Evolutionary conservation across 2,888 invertebrate species (phyloP), one percentile per base, ranked within the genome.

Genomic region (Ophioninae sp.): DNA sequence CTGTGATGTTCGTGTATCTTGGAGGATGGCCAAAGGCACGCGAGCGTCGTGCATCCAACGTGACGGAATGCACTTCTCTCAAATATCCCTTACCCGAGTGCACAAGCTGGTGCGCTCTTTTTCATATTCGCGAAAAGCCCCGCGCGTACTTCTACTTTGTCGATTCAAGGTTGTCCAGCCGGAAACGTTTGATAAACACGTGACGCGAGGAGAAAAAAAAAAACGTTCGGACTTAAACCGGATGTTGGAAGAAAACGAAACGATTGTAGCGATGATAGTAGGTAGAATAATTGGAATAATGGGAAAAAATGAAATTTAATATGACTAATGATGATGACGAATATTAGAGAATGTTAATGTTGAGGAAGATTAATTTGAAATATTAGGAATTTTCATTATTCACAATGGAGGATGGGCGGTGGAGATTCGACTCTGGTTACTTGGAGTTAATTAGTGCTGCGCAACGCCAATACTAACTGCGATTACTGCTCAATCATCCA

Each of bases 101-200:
- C 7, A 61, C 2, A 6, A 21, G 13, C 56, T 30, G 79, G 20
- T 6, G 23, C 37, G 61, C 5, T 39, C n/a, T 23, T 64, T 57
- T 72, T 72, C 74, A 65, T 30, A 2, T 30, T 50, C 39, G 41
- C 56, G 59, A 23, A 37, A 69, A 7, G n/a, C 37, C 62, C 44
- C n/a, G 56, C 70, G 64, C 56, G 62, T 72, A n/a, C n/a, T 50
- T 78, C 62, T 77, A 57, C 57, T 57, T 72, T 21, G 41, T 21
- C 39, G 44, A 80, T 83, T 80, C 83, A 80, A 83, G 83, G 83
- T 56, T 80, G 64, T 83, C 80, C 67, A 74, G 77, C 77, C 65
- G 73, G 39, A 50, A 69, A 23, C 73, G 20, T 44, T 76, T 80
- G 37, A 23, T 41, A 41, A 57, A 69, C 69, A 69, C 61, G 72